Evolutionary conservation across 1,140 invertebrate genomes (phyloP).

Genomic region (Drosophila quadrilineata): DNA sequence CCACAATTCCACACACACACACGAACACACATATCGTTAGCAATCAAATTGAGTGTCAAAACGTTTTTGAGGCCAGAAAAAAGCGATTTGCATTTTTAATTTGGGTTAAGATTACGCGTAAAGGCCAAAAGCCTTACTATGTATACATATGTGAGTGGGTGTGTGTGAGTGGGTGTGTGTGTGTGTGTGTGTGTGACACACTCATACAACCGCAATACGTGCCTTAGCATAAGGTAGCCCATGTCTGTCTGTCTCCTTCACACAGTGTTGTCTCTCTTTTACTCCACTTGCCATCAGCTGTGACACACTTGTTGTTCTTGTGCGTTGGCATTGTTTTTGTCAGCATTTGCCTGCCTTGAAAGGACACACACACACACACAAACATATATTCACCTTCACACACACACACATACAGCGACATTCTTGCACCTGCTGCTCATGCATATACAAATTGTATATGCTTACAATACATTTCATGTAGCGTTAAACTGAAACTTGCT

Average conservation of each 20-base stretch:
- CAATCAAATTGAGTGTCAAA: conserved; percentile 50
- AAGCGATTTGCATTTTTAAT: conserved; percentile 48
- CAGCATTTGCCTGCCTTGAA: conserved; percentile 36
- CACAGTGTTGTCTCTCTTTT: too few relatives aligned
- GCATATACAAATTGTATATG: conserved; percentile 2
- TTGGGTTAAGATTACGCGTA: conserved; percentile 31
- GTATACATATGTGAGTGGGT: neutral
- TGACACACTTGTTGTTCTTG: conserved; percentile 44
- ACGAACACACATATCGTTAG: conserved; percentile 4
- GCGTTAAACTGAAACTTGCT: conserved; percentile 46
- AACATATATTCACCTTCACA: neutral
- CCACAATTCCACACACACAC: neutral
- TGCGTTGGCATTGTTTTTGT: conserved; percentile 28
- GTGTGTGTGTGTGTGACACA: neutral
- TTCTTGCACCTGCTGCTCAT: neutral
- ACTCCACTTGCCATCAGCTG: too few relatives aligned
- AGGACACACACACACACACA: conserved; percentile 13
- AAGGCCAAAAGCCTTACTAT: conserved; percentile 5
- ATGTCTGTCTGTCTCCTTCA: too few relatives aligned
- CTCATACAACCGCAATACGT: neutral
- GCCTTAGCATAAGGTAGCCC: neutral
- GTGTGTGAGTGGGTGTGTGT: neutral
- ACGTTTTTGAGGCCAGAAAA: conserved; percentile 22
- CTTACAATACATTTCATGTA: conserved; percentile 38
- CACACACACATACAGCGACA: neutral